These are phyloP conservation scores for Oxygymnocypris stewartii DNA, from an alignment of 2,113 vertebrate species.

Conservation along the genomic window DNA sequence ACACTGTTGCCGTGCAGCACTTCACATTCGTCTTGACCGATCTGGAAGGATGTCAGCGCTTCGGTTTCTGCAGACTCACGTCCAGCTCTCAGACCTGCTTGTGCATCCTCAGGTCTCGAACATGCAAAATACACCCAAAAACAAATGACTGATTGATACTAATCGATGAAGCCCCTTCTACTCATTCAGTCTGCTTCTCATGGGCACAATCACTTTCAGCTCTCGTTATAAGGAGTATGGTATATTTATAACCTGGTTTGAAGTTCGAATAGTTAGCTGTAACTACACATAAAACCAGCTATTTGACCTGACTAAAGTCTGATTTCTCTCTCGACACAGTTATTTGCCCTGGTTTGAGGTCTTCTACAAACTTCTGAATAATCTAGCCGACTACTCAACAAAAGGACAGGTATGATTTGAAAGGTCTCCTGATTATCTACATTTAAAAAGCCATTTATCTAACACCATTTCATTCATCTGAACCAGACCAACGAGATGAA, in stretches of 20 bases:
- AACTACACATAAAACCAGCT: neutral
- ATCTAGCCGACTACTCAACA: conserved; percentile 80
- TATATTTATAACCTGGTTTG: neutral
- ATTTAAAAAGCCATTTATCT: neutral
- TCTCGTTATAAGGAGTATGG: neutral
- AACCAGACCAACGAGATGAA: conserved; percentile 77
- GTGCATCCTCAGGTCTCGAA: conserved; percentile 84
- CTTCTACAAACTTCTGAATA: conserved; percentile 91
- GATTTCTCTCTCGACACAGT: conserved; percentile 63
- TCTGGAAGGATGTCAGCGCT: conserved; percentile 83
- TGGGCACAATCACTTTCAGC: neutral
- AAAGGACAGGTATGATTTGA: conserved; percentile 80
- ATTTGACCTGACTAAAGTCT: neutral
- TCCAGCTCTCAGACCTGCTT: conserved; percentile 79
- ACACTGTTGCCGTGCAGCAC: conserved; percentile 79
- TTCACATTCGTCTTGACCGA: conserved; percentile 92
- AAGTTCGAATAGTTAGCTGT: neutral
- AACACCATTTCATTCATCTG: neutral
- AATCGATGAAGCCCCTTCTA: neutral
- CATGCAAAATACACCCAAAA: neutral
- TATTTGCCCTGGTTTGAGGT: conserved; percentile 91
- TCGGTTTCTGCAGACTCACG: conserved; percentile 88
- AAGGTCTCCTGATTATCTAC: neutral
- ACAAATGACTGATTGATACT: neutral
- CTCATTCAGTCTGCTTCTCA: neutral